Evolutionary conservation across 2,888 invertebrate genomes (phyloP).

Genomic region (Notocelia uddmanniana): DNA sequence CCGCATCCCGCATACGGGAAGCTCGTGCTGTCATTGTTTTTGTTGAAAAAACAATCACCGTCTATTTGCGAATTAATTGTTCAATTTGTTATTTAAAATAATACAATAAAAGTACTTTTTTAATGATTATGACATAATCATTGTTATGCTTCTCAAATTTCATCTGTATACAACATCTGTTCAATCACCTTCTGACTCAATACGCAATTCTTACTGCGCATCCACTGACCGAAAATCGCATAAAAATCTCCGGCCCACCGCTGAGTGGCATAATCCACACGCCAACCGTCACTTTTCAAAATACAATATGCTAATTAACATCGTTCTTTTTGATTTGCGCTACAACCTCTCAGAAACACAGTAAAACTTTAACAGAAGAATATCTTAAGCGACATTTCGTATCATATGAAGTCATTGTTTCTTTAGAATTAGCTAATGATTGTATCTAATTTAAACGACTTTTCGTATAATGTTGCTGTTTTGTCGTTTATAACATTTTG

Average conservation of each 20-base stretch:
- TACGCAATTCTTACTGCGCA: conserved; percentile 39
- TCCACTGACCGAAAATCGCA: conserved; percentile 65
- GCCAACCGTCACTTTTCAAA: conserved; percentile 84
- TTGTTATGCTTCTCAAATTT: background rate
- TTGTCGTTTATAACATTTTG: conserved; percentile 3
- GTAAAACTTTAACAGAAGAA: background rate
- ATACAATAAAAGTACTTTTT: too few species aligned
- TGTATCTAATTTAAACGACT: background rate
- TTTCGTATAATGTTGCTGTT: background rate
- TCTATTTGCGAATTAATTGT: too few species aligned
- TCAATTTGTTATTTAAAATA: too few species aligned
- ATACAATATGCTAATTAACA: conserved; percentile 86
- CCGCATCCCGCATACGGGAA: too few species aligned
- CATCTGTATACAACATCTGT: background rate
- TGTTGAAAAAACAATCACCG: too few species aligned
- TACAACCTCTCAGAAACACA: conserved; percentile 80
- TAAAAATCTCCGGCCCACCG: conserved; percentile 77
- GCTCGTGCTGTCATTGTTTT: too few species aligned
- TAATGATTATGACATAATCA: too few species aligned
- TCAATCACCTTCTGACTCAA: conserved; percentile 34
- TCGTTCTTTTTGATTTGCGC: conserved; percentile 75
- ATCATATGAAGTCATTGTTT: background rate
- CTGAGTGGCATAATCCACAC: conserved; percentile 78
- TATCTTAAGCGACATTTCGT: conserved; percentile 13
- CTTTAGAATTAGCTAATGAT: background rate